Base-by-base conservation (phyloP, 2,797 vertebrate species). In the Eulemur mongoz region DNA sequence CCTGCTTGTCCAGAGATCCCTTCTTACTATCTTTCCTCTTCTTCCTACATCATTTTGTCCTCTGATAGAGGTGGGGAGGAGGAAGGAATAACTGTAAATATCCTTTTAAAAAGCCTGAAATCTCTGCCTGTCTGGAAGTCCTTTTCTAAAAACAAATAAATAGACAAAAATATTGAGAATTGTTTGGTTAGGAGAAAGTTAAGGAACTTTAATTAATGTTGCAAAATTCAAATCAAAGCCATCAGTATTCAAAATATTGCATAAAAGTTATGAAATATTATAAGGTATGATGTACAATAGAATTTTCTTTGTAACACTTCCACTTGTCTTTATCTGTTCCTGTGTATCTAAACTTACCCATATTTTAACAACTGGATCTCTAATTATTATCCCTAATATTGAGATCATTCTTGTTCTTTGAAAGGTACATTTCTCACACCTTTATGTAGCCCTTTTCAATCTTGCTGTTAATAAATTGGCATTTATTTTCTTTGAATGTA, bases 161-260 rank as follows among this genome's bases (percentile, higher is more conserved):
- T 9, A 52, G 23, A 43, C 0, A 65, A 79, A 43, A 67, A 69
- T 48, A 30, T 27, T 82, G 23, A 61, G 30, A 54, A 67, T 25
- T 73, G 25, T 91, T 75, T 91, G 17, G 5, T 73, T 52, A 25
- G 52, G 32, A 70, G 72, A 79, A 70, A 67, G 48, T 73, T 65
- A 72, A 81, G 61, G 17, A 35, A 67, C 6, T n/a, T 40, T 70
- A 25, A 50, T 79, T 25, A 79, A 17, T 54, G 40, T 85, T 91
- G 72, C 61, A 69, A 84, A 96, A 82, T 78, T 94, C 45, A 75
- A 93, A 83, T 38, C 32, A 45, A 69, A 94, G 9, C 69, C 7
- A 17, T 40, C 0, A 8, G 35, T 82, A 70, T 45, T 54, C 30
- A 38, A 95, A 87, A 86, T 76, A 69, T 30, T 27, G 40, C 20